Conservation (phyloP, 2,888 invertebrate genomes). For the Plebejus melissa region DNA sequence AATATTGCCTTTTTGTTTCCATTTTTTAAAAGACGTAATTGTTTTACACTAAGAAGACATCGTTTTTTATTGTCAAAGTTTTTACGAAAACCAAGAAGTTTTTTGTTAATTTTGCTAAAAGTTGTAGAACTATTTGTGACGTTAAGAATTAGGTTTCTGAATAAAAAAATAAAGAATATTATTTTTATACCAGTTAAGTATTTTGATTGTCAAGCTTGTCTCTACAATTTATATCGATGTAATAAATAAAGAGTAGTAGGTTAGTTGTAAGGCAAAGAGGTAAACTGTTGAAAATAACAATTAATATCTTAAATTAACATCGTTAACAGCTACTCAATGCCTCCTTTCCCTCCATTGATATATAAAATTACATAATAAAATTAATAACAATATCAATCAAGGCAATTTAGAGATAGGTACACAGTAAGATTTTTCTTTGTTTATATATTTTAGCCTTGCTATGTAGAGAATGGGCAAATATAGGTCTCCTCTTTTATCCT, state of each 20-base stretch:
- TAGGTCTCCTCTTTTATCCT: no score
- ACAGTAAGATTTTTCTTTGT: no score
- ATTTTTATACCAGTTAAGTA: no score
- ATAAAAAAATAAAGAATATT: not conserved
- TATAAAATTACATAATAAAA: not conserved
- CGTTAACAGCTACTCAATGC: not conserved
- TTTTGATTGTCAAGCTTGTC: no score
- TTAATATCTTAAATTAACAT: no score
- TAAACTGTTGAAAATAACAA: no score
- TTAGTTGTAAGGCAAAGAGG: no score
- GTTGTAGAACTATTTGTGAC: not conserved
- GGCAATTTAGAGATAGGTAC: no score
- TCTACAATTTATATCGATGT: no score
- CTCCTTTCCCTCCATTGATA: not conserved
- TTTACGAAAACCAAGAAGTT: constrained; percentile 32
- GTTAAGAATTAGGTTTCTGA: not conserved
- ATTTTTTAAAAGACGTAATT: constrained; percentile 26
- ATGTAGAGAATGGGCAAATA: no score
- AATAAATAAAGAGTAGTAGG: no score
- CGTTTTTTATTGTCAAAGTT: constrained; percentile 32
- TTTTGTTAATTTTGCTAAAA: not conserved
- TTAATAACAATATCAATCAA: not conserved
- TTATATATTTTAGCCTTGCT: no score
- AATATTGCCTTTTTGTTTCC: constrained; percentile 58
- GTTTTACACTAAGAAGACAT: constrained; percentile 38